Evolutionary conservation across 2,797 vertebrate species (phyloP), one percentile per base, ranked within the genome.

Genomic region (Cephalopachus bancanus): DNA sequence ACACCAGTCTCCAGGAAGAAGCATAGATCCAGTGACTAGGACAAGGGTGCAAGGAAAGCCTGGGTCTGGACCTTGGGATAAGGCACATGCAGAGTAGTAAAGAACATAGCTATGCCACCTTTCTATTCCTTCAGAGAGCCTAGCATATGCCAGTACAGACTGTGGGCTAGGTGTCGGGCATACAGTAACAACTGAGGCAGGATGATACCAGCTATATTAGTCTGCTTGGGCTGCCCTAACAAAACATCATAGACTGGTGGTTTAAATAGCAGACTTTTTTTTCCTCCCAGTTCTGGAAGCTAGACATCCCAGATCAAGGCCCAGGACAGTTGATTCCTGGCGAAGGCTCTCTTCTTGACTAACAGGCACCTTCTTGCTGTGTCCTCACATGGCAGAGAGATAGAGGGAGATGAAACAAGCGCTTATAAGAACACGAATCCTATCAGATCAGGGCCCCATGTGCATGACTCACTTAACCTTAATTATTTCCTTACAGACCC

Each of bases 211-310:
- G 33, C 14, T 85, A 2, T 86, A n/a, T 85, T 76, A 59, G 20
- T 59, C 20, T 57, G 44, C 53, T 59, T 26, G 65, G 33, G 15
- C 15, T 69, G 10, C 33, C 16, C 53, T 71, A 79, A 57, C 55
- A 79, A 79, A 87, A 71, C 16, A 71, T 55, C 64, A 53, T 37
- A 53, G 55, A 30, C 2, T 37, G 11, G 17, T 62, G 30, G 37
- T 11, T 80, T 93, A 62, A 79, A 87, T 26, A 72, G 87, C n/a
- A 62, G 75, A 53, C 16, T 59, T 33, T 44, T 16, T 28, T 93
- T 93, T 86, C 87, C 55, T 85, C 64, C 78, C 30, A 93, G 16
- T 79, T 86, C 53, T 87, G 30, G 30, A 79, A 44, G 28, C 76
- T n/a, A 19, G 33, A 78, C 51, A 22, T 33, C 74, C 22, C 64